A percentile compares a stretch with the other conserved stretches of the same genome.
phyloP scores from a whole-genome alignment of 2,888 invertebrate species.

The Chelonus formosanus region DNA sequence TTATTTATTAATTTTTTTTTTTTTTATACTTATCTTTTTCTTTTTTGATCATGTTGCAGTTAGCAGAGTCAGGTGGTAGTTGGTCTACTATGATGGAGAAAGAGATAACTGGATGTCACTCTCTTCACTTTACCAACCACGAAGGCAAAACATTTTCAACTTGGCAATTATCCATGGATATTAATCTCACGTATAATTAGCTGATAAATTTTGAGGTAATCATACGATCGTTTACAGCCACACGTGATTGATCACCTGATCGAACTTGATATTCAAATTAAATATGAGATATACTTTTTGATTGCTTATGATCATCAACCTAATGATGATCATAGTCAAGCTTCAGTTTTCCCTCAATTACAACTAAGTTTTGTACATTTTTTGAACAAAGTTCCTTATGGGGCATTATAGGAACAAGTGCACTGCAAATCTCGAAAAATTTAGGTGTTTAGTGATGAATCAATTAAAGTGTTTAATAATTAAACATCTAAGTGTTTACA shows the following conservation, averaged over 20 bases:
- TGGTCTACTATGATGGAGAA: background rate
- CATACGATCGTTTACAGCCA: slow-evolving; percentile 18
- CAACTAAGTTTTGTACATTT: too few species aligned
- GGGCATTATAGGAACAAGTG: too few species aligned
- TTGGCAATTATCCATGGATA: slow-evolving; percentile 39
- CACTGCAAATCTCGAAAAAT: too few species aligned
- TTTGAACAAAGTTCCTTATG: too few species aligned
- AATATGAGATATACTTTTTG: background rate
- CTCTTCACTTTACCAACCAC: slow-evolving; percentile 13
- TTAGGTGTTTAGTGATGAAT: too few species aligned
- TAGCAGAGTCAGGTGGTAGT: too few species aligned
- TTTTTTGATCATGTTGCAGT: background rate
- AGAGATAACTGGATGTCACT: slow-evolving; percentile 10
- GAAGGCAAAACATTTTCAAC: slow-evolving; percentile 18
- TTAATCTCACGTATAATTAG: slow-evolving; percentile 55
- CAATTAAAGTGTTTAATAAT: too few species aligned
- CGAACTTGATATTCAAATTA: slow-evolving; percentile 11
- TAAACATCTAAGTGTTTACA: too few species aligned
- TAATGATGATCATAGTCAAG: too few species aligned
- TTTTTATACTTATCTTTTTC: background rate
- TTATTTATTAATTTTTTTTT: background rate
- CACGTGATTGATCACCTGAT: slow-evolving; percentile 26
- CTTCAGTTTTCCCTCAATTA: too few species aligned
- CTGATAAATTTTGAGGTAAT: slow-evolving; percentile 55
- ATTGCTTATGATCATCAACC: background rate